phyloP scores from a whole-genome alignment of 2,888 invertebrate species.

The Agonum fuliginosum region DNA sequence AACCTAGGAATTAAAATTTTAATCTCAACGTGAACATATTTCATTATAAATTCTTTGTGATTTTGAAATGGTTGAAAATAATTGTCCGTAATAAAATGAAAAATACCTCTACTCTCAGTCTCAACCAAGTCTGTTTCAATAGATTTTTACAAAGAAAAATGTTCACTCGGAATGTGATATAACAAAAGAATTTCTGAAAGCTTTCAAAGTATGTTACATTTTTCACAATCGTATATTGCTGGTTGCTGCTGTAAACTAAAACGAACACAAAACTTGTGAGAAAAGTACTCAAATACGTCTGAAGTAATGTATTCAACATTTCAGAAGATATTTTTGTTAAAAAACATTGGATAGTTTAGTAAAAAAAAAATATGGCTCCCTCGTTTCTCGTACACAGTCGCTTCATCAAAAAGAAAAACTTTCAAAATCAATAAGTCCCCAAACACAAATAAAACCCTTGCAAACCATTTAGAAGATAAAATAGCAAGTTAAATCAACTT shows the following conservation, averaged over 20 bases:
- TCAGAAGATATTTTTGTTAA: not conserved
- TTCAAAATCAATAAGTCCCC: conserved; percentile 1
- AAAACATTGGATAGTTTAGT: not conserved
- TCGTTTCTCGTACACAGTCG: not conserved
- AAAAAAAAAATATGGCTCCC: conserved; percentile 3
- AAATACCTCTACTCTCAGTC: no score
- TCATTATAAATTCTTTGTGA: no score
- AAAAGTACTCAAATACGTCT: no score
- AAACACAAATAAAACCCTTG: conserved; percentile 8
- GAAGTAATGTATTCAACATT: no score
- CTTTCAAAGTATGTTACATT: not conserved
- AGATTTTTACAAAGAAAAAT: no score
- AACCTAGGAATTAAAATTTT: no score
- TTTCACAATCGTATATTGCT: not conserved
- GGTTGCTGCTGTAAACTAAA: no score
- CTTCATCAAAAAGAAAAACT: not conserved
- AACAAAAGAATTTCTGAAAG: not conserved
- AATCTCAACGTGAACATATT: no score
- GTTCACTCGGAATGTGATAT: not conserved
- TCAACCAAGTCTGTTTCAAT: no score
- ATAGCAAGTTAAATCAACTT: conserved; percentile 24
- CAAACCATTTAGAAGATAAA: conserved; percentile 18
- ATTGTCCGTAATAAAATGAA: no score
- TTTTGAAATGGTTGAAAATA: no score
- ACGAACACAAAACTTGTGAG: no score